Conservation (phyloP, 2,888 invertebrate species). For the Dusona sp. region DNA sequence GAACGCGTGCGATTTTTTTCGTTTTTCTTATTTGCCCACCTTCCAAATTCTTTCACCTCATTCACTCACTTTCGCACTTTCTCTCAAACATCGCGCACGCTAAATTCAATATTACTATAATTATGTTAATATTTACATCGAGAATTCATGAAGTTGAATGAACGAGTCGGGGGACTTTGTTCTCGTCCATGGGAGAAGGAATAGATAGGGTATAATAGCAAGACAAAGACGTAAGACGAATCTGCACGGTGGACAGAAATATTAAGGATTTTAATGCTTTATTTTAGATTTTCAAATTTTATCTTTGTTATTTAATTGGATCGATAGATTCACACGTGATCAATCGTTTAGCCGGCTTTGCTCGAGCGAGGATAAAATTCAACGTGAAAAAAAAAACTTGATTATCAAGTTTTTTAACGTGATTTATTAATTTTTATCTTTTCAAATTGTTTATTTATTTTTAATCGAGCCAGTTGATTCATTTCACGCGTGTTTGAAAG, state of each 20-base stretch:
- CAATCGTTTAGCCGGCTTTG: slow-evolving; percentile 43
- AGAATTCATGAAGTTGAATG: slow-evolving; percentile 80
- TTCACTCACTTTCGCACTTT: slow-evolving; percentile 47
- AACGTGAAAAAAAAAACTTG: slow-evolving; percentile 24
- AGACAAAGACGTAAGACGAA: slow-evolving; percentile 77
- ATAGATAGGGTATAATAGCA: slow-evolving; percentile 75
- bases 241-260: slow-evolving; percentile 70
- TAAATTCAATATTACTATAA: slow-evolving; percentile 75
- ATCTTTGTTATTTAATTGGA: slow-evolving; percentile 36
- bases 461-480: neutral
- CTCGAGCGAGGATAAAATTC: slow-evolving; percentile 48
- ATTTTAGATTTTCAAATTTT: slow-evolving; percentile 18
- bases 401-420: neutral
- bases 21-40: slow-evolving; percentile 48
- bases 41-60: slow-evolving; percentile 23
- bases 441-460: neutral
- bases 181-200: slow-evolving; percentile 70
- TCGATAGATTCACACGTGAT: slow-evolving; percentile 40
- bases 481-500: slow-evolving; percentile 10
- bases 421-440: slow-evolving; percentile 7
- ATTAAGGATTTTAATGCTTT: slow-evolving; percentile 56
- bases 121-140: slow-evolving; percentile 84
- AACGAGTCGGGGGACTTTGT: slow-evolving; percentile 74
- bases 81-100: slow-evolving; percentile 57
- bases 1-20: slow-evolving; percentile 62